Base-by-base conservation (phyloP, 2,797 vertebrate genomes). In the Tapirus indicus region DNA sequence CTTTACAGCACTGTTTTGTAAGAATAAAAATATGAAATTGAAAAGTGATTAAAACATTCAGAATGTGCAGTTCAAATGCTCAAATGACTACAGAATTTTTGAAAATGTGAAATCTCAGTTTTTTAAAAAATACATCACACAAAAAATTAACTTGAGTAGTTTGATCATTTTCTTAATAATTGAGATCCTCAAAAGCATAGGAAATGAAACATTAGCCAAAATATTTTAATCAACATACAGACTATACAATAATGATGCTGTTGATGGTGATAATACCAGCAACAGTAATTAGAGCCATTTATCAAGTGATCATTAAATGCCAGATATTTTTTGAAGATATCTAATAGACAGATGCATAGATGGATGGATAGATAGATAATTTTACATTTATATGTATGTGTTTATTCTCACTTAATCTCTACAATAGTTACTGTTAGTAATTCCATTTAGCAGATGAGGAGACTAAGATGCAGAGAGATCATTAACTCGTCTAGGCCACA, bases 51-150 rank as follows among this genome's bases (percentile, higher is more conserved):
- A 29, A 88, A 91, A 84, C 47, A 92, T 92, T 72, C 23, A 77
- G 97, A 7, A 95, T 96, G n/a, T 62, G 11, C 7, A 91, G 62
- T 44, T 78, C 3, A 79, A 72, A 71, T 16, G 18, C 25, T 79
- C 20, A 58, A 71, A 54, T 58, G 17, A 75, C 25, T 54, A 94
- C 54, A 96, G n/a, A 96, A 96, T 87, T 93, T 49, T 95, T 95
- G 16, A 91, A 92, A 93, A 38, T 32, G 38, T 85, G 0, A 58
- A 84, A 93, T 60, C 20, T 84, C 9, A 54, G 6, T 21, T 56
- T 74, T 75, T 44, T 1, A 17, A 56, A 23, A 77, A 38, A 18
- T 27, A 38, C 3, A 58, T 56, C 1, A 62, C 68, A 75, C 7
- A 32, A 85, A 94, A 79, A 78, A 27, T 79, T 56, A 93, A 74